Conservation (phyloP, 2,888 invertebrate species). For the Cataglyphis livida region DNA sequence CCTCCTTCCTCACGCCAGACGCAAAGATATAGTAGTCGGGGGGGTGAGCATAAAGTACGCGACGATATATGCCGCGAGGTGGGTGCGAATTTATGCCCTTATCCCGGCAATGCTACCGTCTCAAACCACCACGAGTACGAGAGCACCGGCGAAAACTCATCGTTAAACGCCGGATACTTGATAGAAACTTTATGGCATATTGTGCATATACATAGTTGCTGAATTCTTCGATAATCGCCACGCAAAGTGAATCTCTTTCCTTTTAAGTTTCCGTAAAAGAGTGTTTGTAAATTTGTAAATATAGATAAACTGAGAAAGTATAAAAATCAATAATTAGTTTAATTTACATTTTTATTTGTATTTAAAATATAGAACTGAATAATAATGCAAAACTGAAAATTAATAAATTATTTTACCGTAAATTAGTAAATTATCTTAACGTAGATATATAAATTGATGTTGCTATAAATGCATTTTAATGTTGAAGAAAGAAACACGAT, state of each 20-base stretch:
- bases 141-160: conserved; percentile 19
- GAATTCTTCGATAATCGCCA: neutral
- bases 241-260: neutral
- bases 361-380: neutral
- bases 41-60: conserved; percentile 68
- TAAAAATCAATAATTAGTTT: neutral
- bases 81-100: conserved; percentile 68
- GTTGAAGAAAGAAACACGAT: neutral
- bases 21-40: conserved; percentile 57
- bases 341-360: neutral
- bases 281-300: neutral
- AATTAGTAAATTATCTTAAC: too few species aligned
- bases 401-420: neutral
- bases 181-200: conserved; percentile 30
- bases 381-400: neutral
- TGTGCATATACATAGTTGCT: neutral
- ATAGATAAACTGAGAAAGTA: neutral
- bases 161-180: conserved; percentile 27
- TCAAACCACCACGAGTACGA: conserved; percentile 13
- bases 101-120: conserved; percentile 38
- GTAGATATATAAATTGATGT: neutral
- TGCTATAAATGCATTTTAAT: neutral
- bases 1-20: conserved; percentile 36
- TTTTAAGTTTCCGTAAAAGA: neutral
- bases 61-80: conserved; percentile 64